Evolutionary conservation across 2,888 invertebrate species (phyloP).

Genomic region (Hydrotaea cyrtoneurina): DNA sequence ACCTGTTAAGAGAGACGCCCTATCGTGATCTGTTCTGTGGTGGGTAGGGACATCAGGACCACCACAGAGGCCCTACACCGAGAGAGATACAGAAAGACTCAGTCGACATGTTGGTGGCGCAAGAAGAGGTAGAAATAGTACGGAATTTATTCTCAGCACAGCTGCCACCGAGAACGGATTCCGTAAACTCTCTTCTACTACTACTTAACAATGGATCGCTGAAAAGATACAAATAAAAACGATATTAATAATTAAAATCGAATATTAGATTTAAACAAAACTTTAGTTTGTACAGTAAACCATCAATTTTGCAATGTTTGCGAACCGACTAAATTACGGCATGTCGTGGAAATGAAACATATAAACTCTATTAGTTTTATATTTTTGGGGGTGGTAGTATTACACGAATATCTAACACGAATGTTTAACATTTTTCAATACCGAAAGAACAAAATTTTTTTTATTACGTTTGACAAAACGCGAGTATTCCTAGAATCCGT

Average conservation of each 20-base stretch:
- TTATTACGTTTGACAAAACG: no score
- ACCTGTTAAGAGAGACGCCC: conserved; percentile 81
- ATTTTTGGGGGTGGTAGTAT: no score
- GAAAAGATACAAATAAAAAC: conserved; percentile 64
- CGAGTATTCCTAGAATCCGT: no score
- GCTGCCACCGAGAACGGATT: conserved; percentile 74
- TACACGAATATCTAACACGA: no score
- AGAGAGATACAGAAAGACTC: conserved; percentile 92
- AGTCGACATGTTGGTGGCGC: conserved; percentile 87
- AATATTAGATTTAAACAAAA: neutral
- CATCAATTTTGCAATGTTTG: conserved; percentile 36
- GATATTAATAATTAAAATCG: conserved; percentile 40
- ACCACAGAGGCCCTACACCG: conserved; percentile 99
- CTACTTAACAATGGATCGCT: conserved; percentile 81
- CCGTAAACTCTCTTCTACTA: conserved; percentile 80
- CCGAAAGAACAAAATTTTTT: no score
- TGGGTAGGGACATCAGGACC: conserved; percentile 99
- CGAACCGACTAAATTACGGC: no score
- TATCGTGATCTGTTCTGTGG: conserved; percentile 82
- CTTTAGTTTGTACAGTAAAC: neutral
- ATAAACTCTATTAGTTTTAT: no score
- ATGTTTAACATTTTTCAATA: no score
- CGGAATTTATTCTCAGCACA: conserved; percentile 77
- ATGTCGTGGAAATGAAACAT: no score
- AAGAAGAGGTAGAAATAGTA: conserved; percentile 82